phyloP scores from a whole-genome alignment of 2,113 vertebrate species.

The Neopipo cinnamomea region DNA sequence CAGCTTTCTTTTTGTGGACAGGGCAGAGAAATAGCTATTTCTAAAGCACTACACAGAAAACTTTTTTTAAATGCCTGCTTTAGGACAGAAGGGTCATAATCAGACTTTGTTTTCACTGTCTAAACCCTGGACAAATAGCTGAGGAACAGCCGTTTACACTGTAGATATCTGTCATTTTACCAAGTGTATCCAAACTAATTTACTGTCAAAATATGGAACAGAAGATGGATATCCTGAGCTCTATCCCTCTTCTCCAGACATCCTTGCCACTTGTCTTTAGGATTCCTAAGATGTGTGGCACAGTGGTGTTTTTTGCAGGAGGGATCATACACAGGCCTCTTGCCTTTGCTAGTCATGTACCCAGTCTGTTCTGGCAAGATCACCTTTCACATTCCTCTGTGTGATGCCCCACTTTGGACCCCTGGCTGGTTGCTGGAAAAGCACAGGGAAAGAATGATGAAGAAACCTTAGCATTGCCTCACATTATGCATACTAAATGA shows the following conservation, averaged over 20 bases:
- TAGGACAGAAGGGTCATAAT: not conserved
- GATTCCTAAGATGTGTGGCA: not conserved
- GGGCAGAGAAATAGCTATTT: not conserved
- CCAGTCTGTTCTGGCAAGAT: not conserved
- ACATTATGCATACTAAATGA: not conserved
- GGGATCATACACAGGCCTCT: not conserved
- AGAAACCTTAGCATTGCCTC: not conserved
- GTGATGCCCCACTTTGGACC: not conserved
- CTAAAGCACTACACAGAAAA: not conserved
- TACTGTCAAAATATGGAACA: not conserved
- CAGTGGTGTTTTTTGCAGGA: not conserved
- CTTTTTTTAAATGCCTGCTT: not conserved
- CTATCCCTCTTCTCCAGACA: not conserved
- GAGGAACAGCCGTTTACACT: not conserved
- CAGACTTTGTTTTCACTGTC: not conserved
- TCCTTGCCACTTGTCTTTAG: not conserved
- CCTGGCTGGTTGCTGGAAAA: not conserved
- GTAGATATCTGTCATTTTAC: not conserved
- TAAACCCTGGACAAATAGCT: not conserved
- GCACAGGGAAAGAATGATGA: not conserved
- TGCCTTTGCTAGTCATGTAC: not conserved
- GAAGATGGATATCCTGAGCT: rapidly evolving
- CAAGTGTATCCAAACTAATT: not conserved
- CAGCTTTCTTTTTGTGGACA: not conserved
- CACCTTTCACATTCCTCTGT: rapidly evolving